Evolutionary conservation across 2,113 vertebrate species (phyloP).

Genomic region (Oreochromis niloticus): DNA sequence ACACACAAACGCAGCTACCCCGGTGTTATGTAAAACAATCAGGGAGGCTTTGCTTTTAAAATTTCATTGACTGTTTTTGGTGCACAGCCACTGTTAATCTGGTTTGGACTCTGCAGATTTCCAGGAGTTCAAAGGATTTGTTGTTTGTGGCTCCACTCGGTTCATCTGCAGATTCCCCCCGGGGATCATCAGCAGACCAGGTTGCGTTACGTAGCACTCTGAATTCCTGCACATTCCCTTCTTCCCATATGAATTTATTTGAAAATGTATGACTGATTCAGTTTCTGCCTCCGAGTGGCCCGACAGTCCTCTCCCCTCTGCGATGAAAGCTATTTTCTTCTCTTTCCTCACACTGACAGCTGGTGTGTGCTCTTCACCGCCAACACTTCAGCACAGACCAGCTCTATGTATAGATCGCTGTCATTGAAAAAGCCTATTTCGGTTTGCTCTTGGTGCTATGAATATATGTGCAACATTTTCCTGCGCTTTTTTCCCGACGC

Average conservation of each 20-base stretch:
- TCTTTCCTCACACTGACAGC: constrained; percentile 61
- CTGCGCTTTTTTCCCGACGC: constrained; percentile 26
- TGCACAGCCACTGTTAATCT: constrained; percentile 38
- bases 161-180: constrained; percentile 19
- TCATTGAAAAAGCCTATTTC: constrained; percentile 49
- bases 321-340: constrained; percentile 64
- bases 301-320: constrained; percentile 36
- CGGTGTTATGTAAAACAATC: constrained; percentile 44
- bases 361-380: constrained; percentile 58
- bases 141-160: constrained; percentile 4
- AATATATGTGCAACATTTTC: constrained; percentile 52
- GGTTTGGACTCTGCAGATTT: constrained; percentile 34
- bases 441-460: constrained; percentile 31
- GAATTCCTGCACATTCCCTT: constrained; percentile 37
- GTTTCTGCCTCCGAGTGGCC: constrained; percentile 33
- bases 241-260: constrained; percentile 44
- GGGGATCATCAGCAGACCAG: constrained; percentile 5
- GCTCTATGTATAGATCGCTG: constrained; percentile 62
- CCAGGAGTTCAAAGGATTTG: constrained; percentile 37
- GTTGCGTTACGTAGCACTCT: background rate
- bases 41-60: background rate
- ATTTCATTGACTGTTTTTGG: constrained; percentile 9
- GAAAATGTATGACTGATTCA: constrained; percentile 51
- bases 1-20: background rate
- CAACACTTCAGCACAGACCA: constrained; percentile 59